Conservation (phyloP, 2,888 invertebrate genomes). For the Homarus gammarus region DNA sequence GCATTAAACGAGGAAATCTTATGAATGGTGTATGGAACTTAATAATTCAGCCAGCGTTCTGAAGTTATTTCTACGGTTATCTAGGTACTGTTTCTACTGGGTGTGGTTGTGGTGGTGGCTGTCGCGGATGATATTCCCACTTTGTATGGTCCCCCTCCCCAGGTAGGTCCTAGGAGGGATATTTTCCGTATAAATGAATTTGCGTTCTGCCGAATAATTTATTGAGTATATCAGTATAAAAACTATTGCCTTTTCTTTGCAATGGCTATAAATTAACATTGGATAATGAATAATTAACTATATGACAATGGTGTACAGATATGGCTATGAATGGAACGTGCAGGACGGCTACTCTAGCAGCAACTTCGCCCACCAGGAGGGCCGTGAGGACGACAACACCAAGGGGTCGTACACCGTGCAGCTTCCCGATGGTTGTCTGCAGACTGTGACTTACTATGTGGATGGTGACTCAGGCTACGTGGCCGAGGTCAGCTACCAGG, state of each 20-base stretch:
- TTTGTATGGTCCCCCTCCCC: background rate
- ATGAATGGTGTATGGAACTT: no score
- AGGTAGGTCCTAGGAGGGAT: background rate
- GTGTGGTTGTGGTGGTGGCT: constrained; percentile 31
- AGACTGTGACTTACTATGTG: constrained; percentile 40
- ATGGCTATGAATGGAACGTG: constrained; percentile 39
- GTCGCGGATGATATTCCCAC: background rate
- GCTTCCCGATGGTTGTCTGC: constrained; percentile 51
- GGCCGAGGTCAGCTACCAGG: constrained; percentile 50
- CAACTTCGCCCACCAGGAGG: constrained; percentile 42
- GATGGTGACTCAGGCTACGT: constrained; percentile 51
- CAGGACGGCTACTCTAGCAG: constrained; percentile 32
- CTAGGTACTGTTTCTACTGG: constrained; percentile 27
- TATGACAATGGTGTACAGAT: no score
- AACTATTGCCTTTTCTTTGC: no score
- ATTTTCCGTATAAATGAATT: no score
- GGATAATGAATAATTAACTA: no score
- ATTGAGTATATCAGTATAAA: no score
- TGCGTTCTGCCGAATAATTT: no score
- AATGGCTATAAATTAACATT: no score
- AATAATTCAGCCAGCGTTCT: no score
- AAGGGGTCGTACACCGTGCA: constrained; percentile 52
- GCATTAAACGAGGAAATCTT: no score
- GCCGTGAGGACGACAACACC: constrained; percentile 30
- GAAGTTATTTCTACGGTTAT: no score